Evolutionary conservation across 2,113 vertebrate species (phyloP), one percentile per base, ranked within the genome.

Genomic region (Hippoglossus stenolepis): DNA sequence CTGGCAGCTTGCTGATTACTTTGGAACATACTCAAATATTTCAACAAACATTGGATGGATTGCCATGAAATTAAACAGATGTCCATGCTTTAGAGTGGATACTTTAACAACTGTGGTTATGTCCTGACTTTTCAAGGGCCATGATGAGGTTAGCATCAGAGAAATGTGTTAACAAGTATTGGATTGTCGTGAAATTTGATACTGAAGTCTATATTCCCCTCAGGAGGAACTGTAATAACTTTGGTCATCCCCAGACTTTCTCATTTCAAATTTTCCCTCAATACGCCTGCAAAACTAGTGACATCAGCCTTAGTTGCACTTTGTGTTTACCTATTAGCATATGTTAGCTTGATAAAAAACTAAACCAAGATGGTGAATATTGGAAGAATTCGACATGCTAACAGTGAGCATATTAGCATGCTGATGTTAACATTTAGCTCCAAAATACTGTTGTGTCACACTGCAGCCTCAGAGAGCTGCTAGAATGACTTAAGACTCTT

Each of bases 21-120:
- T 69, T 77, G 13, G 11, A 61, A 17, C 38, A 5, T 5, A 3
- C 18, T 51, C 26, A 49, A 70, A 58, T 23, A 38, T 38, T 80
- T 65, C n/a, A 73, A 60, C 23, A 66, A 24, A 49, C 58, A 23
- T 10, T 28, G 49, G 28, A 72, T 23, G 45, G 57, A 66, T 54
- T 56, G 24, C 24, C 17, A 23, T 71, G 14, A 60, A 64, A 21
- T 49, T 49, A 47, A 35, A 24, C 31, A 51, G 18, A 77, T 61
- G 28, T 74, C 38, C 28, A 49, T 26, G 18, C 38, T 47, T 35
- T 51, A 43, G 31, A 45, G 43, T 54, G 53, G 68, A 74, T 57
- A 59, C 6, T 63, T 18, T 62, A 74, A 82, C 56, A 53, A 60
- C 53, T 82, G 64, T 40, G 24, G 57, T 43, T 58, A 74, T 35